Percentiles rank a stretch among this genome's conserved stretches.
phyloP scores from a whole-genome alignment of 2,888 invertebrate species.

The Xestobium rufovillosum region DNA sequence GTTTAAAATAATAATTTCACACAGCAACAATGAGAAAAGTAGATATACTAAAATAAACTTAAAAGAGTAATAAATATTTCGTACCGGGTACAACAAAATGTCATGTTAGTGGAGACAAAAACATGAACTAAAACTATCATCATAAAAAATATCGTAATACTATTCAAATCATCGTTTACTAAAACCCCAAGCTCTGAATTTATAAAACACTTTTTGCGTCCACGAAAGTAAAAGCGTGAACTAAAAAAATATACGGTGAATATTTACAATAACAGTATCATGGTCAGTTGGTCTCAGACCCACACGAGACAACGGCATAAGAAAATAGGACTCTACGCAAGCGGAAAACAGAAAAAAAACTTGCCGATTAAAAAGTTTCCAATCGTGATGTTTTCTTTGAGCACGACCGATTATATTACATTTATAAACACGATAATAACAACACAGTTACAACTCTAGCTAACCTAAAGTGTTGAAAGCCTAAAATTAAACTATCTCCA shows the following conservation, averaged over 20 bases:
- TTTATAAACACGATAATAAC: constrained; percentile 43
- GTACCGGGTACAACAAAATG: no score
- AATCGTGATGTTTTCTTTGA: constrained; percentile 43
- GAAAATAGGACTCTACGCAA: constrained; percentile 42
- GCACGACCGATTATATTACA: constrained; percentile 37
- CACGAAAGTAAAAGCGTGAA: no score
- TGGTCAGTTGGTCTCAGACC: constrained; percentile 43
- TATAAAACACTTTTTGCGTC: no score
- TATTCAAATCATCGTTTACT: constrained; percentile 44
- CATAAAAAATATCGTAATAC: constrained; percentile 36
- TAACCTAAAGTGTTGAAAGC: constrained; percentile 46
- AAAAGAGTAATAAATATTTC: no score
- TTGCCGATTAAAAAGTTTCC: no score
- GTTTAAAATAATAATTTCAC: no score
- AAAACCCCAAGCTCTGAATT: constrained; percentile 46
- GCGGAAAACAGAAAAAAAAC: no score
- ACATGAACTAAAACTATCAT: no score
- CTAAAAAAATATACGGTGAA: no score
- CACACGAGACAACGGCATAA: constrained; percentile 36
- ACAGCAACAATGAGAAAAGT: no score
- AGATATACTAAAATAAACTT: no score
- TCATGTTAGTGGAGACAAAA: no score
- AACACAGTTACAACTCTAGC: constrained; percentile 46
- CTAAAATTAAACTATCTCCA: constrained; percentile 37
- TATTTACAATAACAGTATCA: constrained; percentile 46